phyloP scores from a whole-genome alignment of 2,797 vertebrate genomes.

The Takifugu rubripes region DNA sequence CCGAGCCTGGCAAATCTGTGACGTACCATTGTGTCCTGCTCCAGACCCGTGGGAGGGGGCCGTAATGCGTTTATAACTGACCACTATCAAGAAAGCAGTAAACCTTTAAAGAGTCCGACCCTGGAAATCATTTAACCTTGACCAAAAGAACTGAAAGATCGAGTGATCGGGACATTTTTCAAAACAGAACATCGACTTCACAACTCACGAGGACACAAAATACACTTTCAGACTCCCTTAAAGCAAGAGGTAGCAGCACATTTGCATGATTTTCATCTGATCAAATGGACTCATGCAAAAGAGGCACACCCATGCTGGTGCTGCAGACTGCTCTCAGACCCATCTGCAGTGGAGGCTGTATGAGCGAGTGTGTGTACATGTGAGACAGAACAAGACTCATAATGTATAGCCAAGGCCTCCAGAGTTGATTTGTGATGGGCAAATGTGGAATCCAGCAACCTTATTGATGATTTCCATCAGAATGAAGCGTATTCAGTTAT shows the following conservation, averaged over 20 bases:
- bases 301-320: slow-evolving; percentile 62
- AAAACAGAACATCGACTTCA: no score
- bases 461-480: not conserved
- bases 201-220: not conserved
- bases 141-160: not conserved
- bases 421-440: slow-evolving; percentile 21
- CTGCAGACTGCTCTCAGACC: slow-evolving; percentile 37
- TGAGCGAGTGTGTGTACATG: not conserved
- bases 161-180: not conserved
- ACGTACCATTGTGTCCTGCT: slow-evolving; percentile 11
- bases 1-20: slow-evolving; percentile 22
- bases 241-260: slow-evolving; percentile 32
- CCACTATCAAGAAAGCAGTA: not conserved
- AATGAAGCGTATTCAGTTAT: not conserved
- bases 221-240: slow-evolving; percentile 13
- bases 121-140: not conserved
- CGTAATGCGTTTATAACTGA: slow-evolving; percentile 8
- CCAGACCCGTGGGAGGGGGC: not conserved
- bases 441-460: slow-evolving; percentile 18
- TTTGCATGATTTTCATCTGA: slow-evolving; percentile 21
- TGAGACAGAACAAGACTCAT: not conserved
- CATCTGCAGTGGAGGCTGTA: slow-evolving; percentile 40
- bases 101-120: slow-evolving; percentile 7
- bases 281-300: slow-evolving; percentile 57
- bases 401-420: slow-evolving; percentile 11